Conservation (phyloP, 1,140 invertebrate species). For the Brachionus rotundiformis region DNA sequence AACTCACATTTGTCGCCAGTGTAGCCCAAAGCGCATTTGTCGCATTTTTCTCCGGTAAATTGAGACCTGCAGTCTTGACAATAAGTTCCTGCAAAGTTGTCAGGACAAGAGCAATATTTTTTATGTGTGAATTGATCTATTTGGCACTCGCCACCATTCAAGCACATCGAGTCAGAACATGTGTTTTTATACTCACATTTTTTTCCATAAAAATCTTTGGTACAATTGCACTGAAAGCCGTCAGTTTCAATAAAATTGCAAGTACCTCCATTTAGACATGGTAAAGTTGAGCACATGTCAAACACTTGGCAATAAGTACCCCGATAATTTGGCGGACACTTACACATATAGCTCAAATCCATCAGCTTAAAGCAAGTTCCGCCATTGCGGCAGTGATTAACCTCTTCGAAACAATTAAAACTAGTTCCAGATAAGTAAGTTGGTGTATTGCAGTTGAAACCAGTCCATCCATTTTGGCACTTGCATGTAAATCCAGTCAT, state of each 20-base stretch:
- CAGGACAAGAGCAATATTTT: conserved; percentile 25
- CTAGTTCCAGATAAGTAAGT: neutral
- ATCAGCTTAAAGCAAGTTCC: conserved; percentile 30
- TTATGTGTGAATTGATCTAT: neutral
- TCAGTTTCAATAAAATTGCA: conserved; percentile 53
- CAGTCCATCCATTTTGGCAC: conserved; percentile 89
- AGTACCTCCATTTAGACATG: conserved; percentile 56
- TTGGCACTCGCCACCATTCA: conserved; percentile 12
- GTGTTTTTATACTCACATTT: conserved; percentile 72
- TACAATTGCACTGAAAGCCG: conserved; percentile 36
- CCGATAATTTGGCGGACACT: conserved; percentile 41
- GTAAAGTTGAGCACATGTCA: conserved; percentile 54
- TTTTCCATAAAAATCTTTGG: conserved; percentile 86
- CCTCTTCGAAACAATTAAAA: conserved; percentile 24
- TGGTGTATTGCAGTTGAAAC: conserved; percentile 59
- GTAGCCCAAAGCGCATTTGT: conserved; percentile 67
- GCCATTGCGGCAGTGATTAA: conserved; percentile 36
- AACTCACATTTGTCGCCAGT: conserved; percentile 38
- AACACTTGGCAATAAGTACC: conserved; percentile 47
- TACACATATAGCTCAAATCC: conserved; percentile 27
- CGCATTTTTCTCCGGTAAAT: conserved; percentile 58
- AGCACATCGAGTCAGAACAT: conserved; percentile 32
- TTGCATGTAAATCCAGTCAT: conserved; percentile 71
- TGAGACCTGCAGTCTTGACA: conserved; percentile 79
- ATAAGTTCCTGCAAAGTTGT: conserved; percentile 74